These are phyloP conservation scores for Oreocharis arfaki DNA, from an alignment of 2,113 vertebrate genomes.

Conservation along the genomic window DNA sequence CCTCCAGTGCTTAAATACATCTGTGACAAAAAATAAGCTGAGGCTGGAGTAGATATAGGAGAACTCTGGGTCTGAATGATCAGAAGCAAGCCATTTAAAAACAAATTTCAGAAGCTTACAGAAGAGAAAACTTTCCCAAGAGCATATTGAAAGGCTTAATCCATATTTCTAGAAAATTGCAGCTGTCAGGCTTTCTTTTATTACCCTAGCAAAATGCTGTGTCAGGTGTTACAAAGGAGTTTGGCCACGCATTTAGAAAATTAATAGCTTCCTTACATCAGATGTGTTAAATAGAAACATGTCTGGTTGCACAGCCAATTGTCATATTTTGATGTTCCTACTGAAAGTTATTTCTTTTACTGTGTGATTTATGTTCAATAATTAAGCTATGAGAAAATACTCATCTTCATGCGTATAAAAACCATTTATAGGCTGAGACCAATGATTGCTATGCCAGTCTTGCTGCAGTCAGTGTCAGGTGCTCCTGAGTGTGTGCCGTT, in stretches of 20 bases:
- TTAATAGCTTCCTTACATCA: slow-evolving; percentile 53
- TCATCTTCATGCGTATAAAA: neutral
- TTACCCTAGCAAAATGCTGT: slow-evolving; percentile 68
- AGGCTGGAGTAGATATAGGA: neutral
- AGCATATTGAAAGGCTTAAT: slow-evolving; percentile 31
- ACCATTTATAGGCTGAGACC: neutral
- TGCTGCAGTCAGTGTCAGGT: neutral
- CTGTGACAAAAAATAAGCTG: neutral
- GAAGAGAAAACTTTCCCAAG: slow-evolving; percentile 47
- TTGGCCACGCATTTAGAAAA: slow-evolving; percentile 35
- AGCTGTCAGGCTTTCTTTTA: slow-evolving; percentile 74
- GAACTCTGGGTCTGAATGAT: slow-evolving; percentile 1
- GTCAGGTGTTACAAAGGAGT: slow-evolving; percentile 70
- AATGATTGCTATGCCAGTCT: neutral
- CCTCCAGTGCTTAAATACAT: neutral
- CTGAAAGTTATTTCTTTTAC: slow-evolving; percentile 3
- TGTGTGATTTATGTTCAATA: neutral
- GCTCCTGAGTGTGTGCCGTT: neutral
- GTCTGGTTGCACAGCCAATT: slow-evolving; percentile 11
- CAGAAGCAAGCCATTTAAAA: slow-evolving; percentile 28
- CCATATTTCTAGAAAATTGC: slow-evolving; percentile 73
- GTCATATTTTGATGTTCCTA: slow-evolving; percentile 6
- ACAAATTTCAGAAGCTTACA: neutral
- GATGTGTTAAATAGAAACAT: slow-evolving; percentile 31
- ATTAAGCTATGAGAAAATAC: neutral